Base-by-base conservation (phyloP, 2,888 invertebrate species). In the Eupithecia exiguata region DNA sequence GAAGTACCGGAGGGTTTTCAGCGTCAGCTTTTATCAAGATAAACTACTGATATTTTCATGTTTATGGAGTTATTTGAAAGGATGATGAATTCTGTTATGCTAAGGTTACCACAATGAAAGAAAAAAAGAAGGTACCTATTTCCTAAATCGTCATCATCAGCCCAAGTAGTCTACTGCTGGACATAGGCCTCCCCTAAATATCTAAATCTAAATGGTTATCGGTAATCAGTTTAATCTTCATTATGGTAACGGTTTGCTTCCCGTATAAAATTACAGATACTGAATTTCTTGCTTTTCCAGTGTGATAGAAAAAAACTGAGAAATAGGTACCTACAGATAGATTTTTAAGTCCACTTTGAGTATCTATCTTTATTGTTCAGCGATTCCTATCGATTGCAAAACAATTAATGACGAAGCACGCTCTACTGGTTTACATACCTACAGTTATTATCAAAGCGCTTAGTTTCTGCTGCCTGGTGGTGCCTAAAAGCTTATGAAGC, bases 1-100 rank as follows among this genome's bases (percentile, higher is more conserved):
- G 78, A 74, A 77, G 76, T 74, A 78, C 75, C 75, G 72, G 76
- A 72, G 78, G 77, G 71, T 78, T 74, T 79, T 77, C 79, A 73
- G 53, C 77, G 78, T 80, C 77, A 79, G 77, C 78, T 76, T 80
- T 79, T 79, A 80, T 78, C 79, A 76, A 73, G 78, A 79, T 79
- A 79, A 80, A 79, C 79, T 77, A 75, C 79, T 71, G 68, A 46
- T 72, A 75, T 75, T 77, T 77, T 78, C 63, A 65, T 71, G 70
- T 76, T 73, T 72, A 74, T 69, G 72, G 72, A 78, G 70, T 77
- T 78, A 77, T 78, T 74, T 77, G 73, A 74, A 74, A 72, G 62
- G 61, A 74, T 74, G 69, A 71, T 74, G 69, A 70, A 21, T 53
- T 68, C 12, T 58, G 21, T 68, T 53, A 53, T 68, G 30, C 35